Base-by-base conservation (phyloP, 1,140 invertebrate species). In the Apis laboriosa region DNA sequence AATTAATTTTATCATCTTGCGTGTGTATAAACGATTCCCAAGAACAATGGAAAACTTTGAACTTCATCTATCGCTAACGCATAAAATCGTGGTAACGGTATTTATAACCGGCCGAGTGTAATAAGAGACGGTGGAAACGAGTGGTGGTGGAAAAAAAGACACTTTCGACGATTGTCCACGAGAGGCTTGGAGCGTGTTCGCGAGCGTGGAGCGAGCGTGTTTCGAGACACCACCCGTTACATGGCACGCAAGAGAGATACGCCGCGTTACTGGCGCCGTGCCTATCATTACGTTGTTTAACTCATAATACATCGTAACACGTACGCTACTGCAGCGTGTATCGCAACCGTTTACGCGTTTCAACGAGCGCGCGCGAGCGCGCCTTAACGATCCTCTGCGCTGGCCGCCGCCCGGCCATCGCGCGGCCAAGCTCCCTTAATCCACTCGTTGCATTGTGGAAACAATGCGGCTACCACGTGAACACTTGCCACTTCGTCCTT, bases 271-370 rank as follows among this genome's bases (percentile, higher is more conserved):
- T 92, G 91, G 91, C 92, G 92, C 91, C 90, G 89, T 86, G 88
- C 85, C 92, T 92, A 92, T 92, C 90, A 91, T 92, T 91, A 91
- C 89, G 90, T 88, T 90, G 88, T 90, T 91, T 88, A 90, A 88
- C 88, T 89, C 90, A 85, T 89, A 90, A 90, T 90, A 90, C 89
- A 88, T 82, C 72, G 84, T 86, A 91, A 90, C 90, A 84, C 76
- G 75, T 89, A 86, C 75, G 83, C 85, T 83, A 80, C 77, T 77
- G 84, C 83, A 67, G 60, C 83, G 68, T 84, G 82, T 88, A 83
- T 84, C 83, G 79, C 84, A 83, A 81, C 63, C 87, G 76, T 89
- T 89, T 88, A 89, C 87, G 88, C 77, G 87, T 82, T 88, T 86
- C 88, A 66, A 84, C 85, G 85, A 67, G 58, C 70, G 24, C 34